Evolutionary conservation across 2,797 vertebrate species (phyloP).

Genomic region (Hydrolagus colliei): DNA sequence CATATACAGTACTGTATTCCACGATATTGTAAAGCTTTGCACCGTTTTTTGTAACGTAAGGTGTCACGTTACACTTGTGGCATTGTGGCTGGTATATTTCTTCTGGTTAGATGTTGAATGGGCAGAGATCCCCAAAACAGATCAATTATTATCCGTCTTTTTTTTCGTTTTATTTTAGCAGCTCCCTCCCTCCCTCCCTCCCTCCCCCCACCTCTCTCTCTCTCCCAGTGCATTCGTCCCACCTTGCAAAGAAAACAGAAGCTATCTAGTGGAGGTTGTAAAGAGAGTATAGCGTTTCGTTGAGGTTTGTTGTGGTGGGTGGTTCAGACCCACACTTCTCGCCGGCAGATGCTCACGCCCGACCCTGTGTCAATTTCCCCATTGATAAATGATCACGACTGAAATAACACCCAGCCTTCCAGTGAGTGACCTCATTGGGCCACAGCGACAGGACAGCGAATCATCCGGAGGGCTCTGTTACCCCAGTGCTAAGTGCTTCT

Average conservation of each 20-base stretch:
- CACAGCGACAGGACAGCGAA: background rate
- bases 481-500: background rate
- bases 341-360: slow-evolving; percentile 50
- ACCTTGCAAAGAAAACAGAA: slow-evolving; percentile 55
- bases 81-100: background rate
- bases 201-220: too few species aligned
- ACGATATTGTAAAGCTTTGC: background rate
- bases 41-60: background rate
- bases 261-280: slow-evolving; percentile 47
- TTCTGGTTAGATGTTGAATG: background rate
- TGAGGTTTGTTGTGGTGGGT: slow-evolving; percentile 48
- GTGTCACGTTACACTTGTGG: background rate
- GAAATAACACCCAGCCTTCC: slow-evolving; percentile 61
- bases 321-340: slow-evolving; percentile 54
- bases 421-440: slow-evolving; percentile 1
- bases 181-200: background rate
- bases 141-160: background rate
- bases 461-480: background rate
- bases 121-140: too few species aligned
- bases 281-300: slow-evolving; percentile 51
- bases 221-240: slow-evolving; percentile 40
- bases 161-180: background rate
- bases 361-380: slow-evolving; percentile 51
- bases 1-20: too few species aligned
- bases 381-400: slow-evolving; percentile 63